phyloP scores from a whole-genome alignment of 2,797 vertebrate genomes.

The Hypotaenidia okinawae region DNA sequence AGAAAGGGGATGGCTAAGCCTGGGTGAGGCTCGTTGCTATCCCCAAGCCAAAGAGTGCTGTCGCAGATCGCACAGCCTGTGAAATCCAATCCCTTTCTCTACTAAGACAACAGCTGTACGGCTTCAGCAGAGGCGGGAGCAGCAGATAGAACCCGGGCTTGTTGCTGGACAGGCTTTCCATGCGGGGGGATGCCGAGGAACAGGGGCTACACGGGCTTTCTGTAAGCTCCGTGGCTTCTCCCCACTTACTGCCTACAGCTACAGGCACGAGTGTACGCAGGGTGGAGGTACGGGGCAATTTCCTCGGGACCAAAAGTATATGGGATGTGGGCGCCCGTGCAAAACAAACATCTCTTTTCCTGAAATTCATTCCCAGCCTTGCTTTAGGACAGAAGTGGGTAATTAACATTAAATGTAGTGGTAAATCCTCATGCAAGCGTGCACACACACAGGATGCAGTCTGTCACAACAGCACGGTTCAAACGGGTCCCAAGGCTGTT shows the following conservation, averaged over 20 bases:
- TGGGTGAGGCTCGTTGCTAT: slow-evolving; percentile 45
- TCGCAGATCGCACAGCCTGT: slow-evolving; percentile 44
- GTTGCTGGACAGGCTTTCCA: background rate
- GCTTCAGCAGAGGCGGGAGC: slow-evolving; percentile 54
- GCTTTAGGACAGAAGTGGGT: slow-evolving; percentile 37
- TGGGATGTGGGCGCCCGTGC: slow-evolving; percentile 19
- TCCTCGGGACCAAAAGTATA: slow-evolving; percentile 19
- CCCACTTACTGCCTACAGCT: background rate
- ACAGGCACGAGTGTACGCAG: background rate
- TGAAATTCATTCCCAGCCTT: slow-evolving; percentile 64
- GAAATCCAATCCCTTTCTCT: slow-evolving; percentile 65
- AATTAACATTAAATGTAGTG: background rate
- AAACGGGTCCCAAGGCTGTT: background rate
- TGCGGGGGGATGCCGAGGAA: background rate
- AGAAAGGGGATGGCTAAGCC: slow-evolving; percentile 52
- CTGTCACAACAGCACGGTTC: background rate
- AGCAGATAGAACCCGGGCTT: background rate
- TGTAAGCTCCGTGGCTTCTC: background rate
- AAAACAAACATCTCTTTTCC: slow-evolving; percentile 70
- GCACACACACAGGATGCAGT: background rate
- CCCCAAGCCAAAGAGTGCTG: slow-evolving; percentile 19
- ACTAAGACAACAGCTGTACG: slow-evolving; percentile 60
- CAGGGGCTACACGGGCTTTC: background rate
- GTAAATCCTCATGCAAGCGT: background rate
- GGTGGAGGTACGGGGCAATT: slow-evolving; percentile 54